Evolutionary conservation across 1,140 invertebrate genomes (phyloP), one percentile per base, ranked within the genome.

Genomic region (Tetramorium simillimum): DNA sequence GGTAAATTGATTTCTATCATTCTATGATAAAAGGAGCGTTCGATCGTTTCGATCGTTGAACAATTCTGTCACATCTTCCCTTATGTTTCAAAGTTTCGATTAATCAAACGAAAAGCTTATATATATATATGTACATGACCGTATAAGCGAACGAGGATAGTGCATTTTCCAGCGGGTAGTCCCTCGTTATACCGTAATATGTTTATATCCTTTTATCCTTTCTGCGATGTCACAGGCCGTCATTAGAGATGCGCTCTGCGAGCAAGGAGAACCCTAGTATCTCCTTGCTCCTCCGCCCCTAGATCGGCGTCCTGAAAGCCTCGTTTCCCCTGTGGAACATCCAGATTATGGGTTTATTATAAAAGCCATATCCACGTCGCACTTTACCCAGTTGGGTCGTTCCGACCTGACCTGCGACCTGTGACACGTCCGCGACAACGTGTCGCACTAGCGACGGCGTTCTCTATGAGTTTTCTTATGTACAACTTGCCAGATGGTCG

Each of bases 261-360:
- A 75, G 40, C 58, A 60, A 46, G 58, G n/a, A 75, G 28, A 51
- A 63, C 49, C 28, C 33, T 80, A 24, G 24, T 40, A 58, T 82
- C 76, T 77, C 62, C 73, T 63, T 28, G 80, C 69, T 65, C 37
- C 73, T 24, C 28, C n/a, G 2, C 49, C 33, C 43, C 63, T 49
- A 24, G 40, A 77, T 43, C 33, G 70, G 60, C 7, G 12, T 51
- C 58, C 75, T 70, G 67, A 88, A 90, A 91, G 81, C 84, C 58
- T 91, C 70, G 67, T 90, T 87, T 73, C 69, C 75, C 65, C 51
- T 43, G 21, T n/a, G 63, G 88, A 87, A 73, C 80, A 87, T 75
- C 58, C 86, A 86, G 87, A 92, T 92, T 92, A 92, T 88, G 73
- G 90, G 88, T 91, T 92, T 92, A 92, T 92, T 92, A 91, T 90